These are phyloP conservation scores for Drosophila subsilvestris DNA, from an alignment of 2,888 invertebrate species.

Conservation along the genomic window DNA sequence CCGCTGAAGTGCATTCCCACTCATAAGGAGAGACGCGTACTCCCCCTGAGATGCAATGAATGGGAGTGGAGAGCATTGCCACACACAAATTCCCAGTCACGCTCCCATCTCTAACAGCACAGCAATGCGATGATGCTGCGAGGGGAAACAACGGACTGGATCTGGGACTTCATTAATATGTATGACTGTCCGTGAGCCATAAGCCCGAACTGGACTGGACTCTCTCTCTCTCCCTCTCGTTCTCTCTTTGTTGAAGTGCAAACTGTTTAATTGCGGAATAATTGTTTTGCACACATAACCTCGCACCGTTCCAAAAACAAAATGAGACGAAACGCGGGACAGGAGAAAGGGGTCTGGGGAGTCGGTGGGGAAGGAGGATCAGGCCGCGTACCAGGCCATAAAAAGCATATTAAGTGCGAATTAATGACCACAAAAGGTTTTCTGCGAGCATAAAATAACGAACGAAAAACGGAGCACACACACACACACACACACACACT, in stretches of 20 bases:
- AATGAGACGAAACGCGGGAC: constrained; percentile 30
- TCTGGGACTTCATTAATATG: constrained; percentile 70
- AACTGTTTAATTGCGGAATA: constrained; percentile 81
- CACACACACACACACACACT: neutral
- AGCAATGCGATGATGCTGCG: neutral
- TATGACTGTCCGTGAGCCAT: constrained; percentile 52
- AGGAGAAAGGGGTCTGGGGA: constrained; percentile 28
- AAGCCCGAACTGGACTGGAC: constrained; percentile 39
- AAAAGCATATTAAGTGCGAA: constrained; percentile 81
- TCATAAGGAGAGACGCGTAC: neutral
- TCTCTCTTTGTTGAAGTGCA: constrained; percentile 63
- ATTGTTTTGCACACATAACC: constrained; percentile 80
- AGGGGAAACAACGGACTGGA: neutral
- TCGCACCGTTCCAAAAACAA: constrained; percentile 72
- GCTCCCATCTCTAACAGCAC: constrained; percentile 22
- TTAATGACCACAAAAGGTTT: constrained; percentile 78
- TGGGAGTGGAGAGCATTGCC: neutral
- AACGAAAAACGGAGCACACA: constrained; percentile 67
- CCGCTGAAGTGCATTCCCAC: neutral
- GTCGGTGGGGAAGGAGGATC: neutral
- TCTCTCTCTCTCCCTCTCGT: constrained; percentile 2
- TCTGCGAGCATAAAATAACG: constrained; percentile 26
- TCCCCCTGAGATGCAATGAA: neutral
- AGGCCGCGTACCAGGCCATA: constrained; percentile 57
- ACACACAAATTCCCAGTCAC: constrained; percentile 26